Percentiles rank a stretch among this genome's conserved stretches.
phyloP scores from a whole-genome alignment of 2,888 invertebrate genomes.

The Volucella bombylans region DNA sequence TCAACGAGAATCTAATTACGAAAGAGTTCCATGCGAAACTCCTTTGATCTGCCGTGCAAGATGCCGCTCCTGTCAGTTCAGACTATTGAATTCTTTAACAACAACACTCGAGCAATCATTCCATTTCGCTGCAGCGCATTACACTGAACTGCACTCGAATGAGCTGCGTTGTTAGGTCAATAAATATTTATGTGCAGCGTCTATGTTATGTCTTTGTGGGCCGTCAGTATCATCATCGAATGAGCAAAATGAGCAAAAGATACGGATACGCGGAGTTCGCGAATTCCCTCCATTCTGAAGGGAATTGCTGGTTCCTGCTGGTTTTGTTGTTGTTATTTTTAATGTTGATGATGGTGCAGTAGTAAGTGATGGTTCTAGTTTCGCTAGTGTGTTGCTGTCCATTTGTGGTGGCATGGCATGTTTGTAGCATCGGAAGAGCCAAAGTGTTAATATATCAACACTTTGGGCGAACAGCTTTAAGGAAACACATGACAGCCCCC shows the following conservation, averaged over 20 bases:
- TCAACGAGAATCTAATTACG: conserved; percentile 72
- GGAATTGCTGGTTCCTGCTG: neutral
- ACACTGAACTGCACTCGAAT: conserved; percentile 23
- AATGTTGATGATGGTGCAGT: neutral
- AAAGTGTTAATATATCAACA: conserved; percentile 74
- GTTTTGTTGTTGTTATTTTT: conserved; percentile 20
- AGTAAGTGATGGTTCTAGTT: conserved; percentile 5
- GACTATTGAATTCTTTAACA: conserved; percentile 55
- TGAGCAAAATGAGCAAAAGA: conserved; percentile 52
- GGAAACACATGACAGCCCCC: conserved; percentile 46
- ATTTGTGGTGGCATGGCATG: conserved; percentile 38
- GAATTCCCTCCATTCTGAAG: conserved; percentile 9
- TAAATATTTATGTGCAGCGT: conserved; percentile 64
- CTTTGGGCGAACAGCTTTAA: conserved; percentile 52
- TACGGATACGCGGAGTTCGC: conserved; percentile 37
- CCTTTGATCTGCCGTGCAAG: conserved; percentile 67
- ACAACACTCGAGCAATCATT: conserved; percentile 19
- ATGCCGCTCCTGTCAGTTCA: conserved; percentile 55
- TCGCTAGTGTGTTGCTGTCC: conserved; percentile 36
- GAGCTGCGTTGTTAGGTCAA: conserved; percentile 63
- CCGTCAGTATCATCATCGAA: conserved; percentile 63
- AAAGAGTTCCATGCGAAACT: conserved; percentile 48
- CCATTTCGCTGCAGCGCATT: conserved; percentile 24
- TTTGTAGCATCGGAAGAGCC: conserved; percentile 70
- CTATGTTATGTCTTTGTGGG: conserved; percentile 40